phyloP scores from a whole-genome alignment of 2,113 vertebrate genomes.

The Pelvicachromis taeniatus region DNA sequence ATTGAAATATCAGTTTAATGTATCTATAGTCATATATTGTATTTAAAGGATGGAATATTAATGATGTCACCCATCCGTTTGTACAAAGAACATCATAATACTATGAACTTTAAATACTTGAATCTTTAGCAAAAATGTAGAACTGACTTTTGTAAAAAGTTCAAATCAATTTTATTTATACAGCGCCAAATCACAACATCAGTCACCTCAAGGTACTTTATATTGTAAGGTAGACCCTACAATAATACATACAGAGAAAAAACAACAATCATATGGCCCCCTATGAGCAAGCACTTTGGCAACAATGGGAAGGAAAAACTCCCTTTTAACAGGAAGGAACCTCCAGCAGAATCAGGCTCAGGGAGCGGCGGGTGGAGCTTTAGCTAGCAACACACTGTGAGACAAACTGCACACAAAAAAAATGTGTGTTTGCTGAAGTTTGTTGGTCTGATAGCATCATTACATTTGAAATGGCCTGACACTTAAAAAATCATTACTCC shows the following conservation, averaged over 20 bases:
- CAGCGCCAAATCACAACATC: no score
- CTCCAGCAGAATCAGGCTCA: no score
- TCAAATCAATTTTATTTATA: no score
- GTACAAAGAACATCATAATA: background rate
- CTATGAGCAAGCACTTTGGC: no score
- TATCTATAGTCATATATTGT: background rate
- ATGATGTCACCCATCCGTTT: background rate
- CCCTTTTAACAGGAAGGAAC: no score
- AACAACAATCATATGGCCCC: no score
- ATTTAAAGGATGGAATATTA: fast-evolving
- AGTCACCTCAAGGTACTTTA: no score
- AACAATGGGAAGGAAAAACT: no score
- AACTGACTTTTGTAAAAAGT: no score
- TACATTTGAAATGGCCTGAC: background rate
- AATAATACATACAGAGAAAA: no score
- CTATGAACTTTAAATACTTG: background rate
- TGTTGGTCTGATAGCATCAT: background rate
- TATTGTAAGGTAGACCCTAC: no score
- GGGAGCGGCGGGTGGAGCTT: background rate
- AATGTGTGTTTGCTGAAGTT: background rate
- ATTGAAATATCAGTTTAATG: background rate
- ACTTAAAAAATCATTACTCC: background rate
- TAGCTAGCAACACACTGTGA: background rate
- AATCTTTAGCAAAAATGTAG: no score
- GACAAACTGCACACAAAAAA: background rate